Conservation (phyloP, 64 coral and sea anemone species). For the Exaiptasia diaphana region DNA sequence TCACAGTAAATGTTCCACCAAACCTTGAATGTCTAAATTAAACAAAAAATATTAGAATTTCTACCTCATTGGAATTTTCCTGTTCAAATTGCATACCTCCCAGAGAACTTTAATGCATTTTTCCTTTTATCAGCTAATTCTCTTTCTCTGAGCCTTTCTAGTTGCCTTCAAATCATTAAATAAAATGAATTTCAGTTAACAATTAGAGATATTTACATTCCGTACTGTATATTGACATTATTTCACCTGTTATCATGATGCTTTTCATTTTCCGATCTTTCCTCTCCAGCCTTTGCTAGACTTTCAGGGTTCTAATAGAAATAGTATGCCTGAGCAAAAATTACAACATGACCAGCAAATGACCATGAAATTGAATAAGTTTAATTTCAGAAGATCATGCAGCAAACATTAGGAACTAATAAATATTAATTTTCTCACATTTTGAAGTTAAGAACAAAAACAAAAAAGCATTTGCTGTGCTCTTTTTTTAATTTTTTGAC, state of each 20-base stretch:
- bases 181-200: background rate
- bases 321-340: background rate
- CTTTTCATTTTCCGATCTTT: slow-evolving; percentile 85
- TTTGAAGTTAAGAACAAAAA: no score
- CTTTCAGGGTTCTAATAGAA: slow-evolving; percentile 75
- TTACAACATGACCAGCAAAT: background rate
- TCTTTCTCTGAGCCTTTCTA: slow-evolving; percentile 74
- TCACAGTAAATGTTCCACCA: slow-evolving; percentile 88
- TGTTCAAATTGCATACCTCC: slow-evolving; percentile 36
- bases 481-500: no score
- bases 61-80: background rate
- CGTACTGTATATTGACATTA: no score
- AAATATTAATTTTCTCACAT: no score
- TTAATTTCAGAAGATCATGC: background rate
- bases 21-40: slow-evolving; percentile 84
- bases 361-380: background rate
- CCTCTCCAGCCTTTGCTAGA: slow-evolving; percentile 81
- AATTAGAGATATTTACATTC: background rate
- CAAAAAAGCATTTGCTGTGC: no score
- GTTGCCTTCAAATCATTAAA: slow-evolving; percentile 68
- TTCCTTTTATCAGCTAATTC: slow-evolving; percentile 90
- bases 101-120: slow-evolving; percentile 76
- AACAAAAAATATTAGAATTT: background rate
- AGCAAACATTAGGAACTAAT: no score
- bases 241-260: slow-evolving; percentile 76